A percentile compares a stretch with the other conserved stretches of the same genome.
phyloP scores from a whole-genome alignment of 2,113 vertebrate species.

The Dryoscopus gambensis region DNA sequence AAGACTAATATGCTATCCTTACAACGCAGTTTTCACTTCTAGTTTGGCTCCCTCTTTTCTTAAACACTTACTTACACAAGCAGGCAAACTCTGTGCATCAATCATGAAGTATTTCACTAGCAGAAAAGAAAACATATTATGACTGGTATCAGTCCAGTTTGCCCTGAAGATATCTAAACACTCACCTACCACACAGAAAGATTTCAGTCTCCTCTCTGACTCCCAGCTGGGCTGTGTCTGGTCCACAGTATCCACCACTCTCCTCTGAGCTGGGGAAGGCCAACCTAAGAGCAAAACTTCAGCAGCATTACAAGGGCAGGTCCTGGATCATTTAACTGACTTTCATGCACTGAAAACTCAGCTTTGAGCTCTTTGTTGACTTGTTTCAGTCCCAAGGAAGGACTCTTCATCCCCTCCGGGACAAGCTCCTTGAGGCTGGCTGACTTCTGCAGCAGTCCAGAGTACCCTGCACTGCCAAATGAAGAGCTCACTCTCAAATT shows the following conservation, averaged over 20 bases:
- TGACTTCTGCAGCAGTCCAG: not conserved
- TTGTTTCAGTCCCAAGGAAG: not conserved
- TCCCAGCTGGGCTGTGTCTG: not conserved
- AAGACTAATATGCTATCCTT: not conserved
- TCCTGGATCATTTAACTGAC: not conserved
- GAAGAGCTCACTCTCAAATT: not conserved
- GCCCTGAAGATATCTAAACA: not conserved
- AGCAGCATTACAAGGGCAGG: not conserved
- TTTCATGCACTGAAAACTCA: not conserved
- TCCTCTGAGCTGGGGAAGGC: not conserved
- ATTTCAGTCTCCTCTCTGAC: not conserved
- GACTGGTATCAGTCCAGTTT: not conserved
- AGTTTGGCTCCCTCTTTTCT: not conserved
- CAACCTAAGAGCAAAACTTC: not conserved
- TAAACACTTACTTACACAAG: not conserved
- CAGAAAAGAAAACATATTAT: not conserved
- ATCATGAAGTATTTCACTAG: not conserved
- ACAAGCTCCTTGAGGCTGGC: not conserved
- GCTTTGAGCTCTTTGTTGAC: not conserved
- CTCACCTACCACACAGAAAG: not conserved
- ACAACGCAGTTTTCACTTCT: constrained; percentile 33
- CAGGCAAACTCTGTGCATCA: not conserved
- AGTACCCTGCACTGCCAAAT: not conserved
- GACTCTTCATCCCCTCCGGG: not conserved
- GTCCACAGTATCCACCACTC: not conserved